A percentile compares a stretch with the other conserved stretches of the same genome.
Conservation (phyloP, 2,888 invertebrate genomes). For the Chalcosyrphus nemorum region DNA sequence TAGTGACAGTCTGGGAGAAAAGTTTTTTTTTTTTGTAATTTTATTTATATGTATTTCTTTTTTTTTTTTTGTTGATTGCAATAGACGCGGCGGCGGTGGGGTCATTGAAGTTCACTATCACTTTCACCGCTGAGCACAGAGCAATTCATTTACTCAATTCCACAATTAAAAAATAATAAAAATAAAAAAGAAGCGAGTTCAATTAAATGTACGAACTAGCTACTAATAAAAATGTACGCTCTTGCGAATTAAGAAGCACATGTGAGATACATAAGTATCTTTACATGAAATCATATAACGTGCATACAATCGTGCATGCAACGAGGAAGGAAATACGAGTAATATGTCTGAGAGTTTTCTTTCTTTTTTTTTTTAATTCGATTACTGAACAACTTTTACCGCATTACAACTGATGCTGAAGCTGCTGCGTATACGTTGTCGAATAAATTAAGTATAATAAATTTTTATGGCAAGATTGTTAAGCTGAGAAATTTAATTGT, state of each 20-base stretch:
- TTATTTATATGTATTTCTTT: slow-evolving; percentile 36
- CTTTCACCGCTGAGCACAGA: slow-evolving; percentile 77
- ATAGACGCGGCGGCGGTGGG: slow-evolving; percentile 59
- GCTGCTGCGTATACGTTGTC: slow-evolving; percentile 5
- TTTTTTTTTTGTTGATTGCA: slow-evolving; percentile 11
- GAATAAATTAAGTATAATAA: slow-evolving; percentile 25
- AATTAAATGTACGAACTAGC: slow-evolving; percentile 42
- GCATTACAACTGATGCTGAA: slow-evolving; percentile 8
- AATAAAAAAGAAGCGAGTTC: slow-evolving; percentile 8
- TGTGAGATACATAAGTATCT: slow-evolving; percentile 21
- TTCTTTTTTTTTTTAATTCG: slow-evolving; percentile 46
- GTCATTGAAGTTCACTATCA: slow-evolving; percentile 81
- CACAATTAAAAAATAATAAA: slow-evolving; percentile 54
- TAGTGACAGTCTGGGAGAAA: slow-evolving; percentile 59
- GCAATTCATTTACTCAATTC: slow-evolving; percentile 52
- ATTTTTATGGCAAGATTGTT: slow-evolving; percentile 11
- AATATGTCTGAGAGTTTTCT: slow-evolving; percentile 17
- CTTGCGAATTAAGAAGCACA: slow-evolving; percentile 9
- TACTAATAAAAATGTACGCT: slow-evolving; percentile 34
- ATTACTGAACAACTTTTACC: slow-evolving; percentile 66
- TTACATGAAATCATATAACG: slow-evolving; percentile 37
- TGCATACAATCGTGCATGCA: slow-evolving; percentile 37
- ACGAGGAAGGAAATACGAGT: slow-evolving; percentile 49
- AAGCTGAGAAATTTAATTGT: slow-evolving; percentile 34
- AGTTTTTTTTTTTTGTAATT: slow-evolving; percentile 41